These are phyloP conservation scores for Tineola bisselliella DNA, from an alignment of 2,888 invertebrate species.

Conservation along the genomic window DNA sequence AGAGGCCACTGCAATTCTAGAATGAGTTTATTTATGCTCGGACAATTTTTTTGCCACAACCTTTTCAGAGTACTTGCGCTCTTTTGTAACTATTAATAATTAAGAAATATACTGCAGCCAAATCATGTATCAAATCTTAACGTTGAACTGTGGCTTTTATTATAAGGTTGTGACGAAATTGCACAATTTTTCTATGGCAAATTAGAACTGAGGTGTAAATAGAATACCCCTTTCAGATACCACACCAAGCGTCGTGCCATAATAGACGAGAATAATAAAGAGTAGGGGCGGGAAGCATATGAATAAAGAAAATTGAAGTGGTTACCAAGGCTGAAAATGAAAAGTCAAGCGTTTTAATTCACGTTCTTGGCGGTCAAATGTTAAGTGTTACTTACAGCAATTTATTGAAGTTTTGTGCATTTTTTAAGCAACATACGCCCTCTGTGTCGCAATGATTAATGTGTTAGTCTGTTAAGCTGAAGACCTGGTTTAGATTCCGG, in stretches of 20 bases:
- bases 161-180: neutral
- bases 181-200: neutral
- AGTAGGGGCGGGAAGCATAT: neutral
- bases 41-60: neutral
- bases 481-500: no score
- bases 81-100: no score
- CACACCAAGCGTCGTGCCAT: constrained; percentile 11
- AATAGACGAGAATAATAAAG: constrained; percentile 13
- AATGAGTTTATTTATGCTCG: neutral
- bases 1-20: constrained; percentile 3
- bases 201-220: neutral
- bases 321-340: neutral
- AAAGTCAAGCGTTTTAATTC: constrained; percentile 3
- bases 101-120: no score
- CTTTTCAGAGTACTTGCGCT: no score
- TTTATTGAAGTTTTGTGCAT: neutral
- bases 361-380: neutral
- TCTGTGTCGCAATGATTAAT: no score
- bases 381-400: neutral
- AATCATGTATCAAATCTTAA: neutral
- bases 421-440: no score
- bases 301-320: constrained; percentile 13
- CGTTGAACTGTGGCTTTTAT: neutral
- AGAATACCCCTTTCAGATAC: neutral
- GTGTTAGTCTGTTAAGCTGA: no score